Evolutionary conservation across 2,888 invertebrate genomes (phyloP), one percentile per base, ranked within the genome.

Genomic region (Cybosia mesomella): DNA sequence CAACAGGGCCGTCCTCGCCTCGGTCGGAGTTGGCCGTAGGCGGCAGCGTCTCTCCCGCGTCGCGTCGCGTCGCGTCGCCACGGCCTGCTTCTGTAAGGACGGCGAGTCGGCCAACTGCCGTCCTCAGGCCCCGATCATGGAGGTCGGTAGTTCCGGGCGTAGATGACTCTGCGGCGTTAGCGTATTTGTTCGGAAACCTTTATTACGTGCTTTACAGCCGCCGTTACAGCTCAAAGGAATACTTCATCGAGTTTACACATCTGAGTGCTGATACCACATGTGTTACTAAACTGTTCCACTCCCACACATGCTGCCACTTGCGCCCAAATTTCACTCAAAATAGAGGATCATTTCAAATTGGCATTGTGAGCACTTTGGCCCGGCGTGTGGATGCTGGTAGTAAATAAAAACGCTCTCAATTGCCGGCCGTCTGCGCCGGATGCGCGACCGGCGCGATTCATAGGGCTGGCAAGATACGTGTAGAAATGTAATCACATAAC

Each of bases 371-470:
- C 79, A 79, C 79, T 76, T 79, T 79, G 81, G 74, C 81, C 65
- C 58, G 58, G 67, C n/a, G 81, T 36, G 64, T 61, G 66, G 59
- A 58, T 66, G 73, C 79, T 71, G 79, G 73, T 75, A 80, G 67
- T 71, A 71, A 71, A 81, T 81, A 81, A 81, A 81, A 82, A 81
- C 73, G 81, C 70, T 78, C 73, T 70, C 79, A 82, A 81, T 81
- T 82, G 81, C 76, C 76, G 72, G 78, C 78, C 74, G 81, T 82
- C 81, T 80, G 79, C 70, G 58, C 81, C 81, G 81, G 81, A 82
- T 80, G 82, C 72, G 70, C 72, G 66, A 58, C 70, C 59, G 34
- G 70, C 70, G 70, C 72, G 21, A 11, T 15, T 3, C 9, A 0
- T 9, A 76, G 78, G 74, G 78, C 1, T 76, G 68, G 0, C 67